Evolutionary conservation across 1,140 invertebrate genomes (phyloP).

Genomic region (Aphis gossypii): DNA sequence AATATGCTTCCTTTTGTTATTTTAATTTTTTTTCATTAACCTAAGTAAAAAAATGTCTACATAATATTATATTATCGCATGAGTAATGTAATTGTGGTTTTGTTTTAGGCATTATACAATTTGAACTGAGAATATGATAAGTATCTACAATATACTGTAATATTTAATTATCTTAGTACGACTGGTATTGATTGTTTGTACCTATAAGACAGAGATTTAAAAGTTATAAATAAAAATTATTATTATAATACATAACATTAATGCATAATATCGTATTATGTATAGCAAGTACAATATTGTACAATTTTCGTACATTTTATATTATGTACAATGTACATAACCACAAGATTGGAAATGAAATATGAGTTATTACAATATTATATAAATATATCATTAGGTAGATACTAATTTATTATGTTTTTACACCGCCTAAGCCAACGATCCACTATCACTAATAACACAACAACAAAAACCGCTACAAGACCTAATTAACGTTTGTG

Average conservation of each 20-base stretch:
- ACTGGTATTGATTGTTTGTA: background rate
- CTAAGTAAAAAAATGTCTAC: background rate
- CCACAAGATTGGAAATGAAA: conserved; percentile 17
- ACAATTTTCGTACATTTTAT: background rate
- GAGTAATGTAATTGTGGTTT: background rate
- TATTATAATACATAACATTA: background rate
- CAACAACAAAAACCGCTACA: background rate
- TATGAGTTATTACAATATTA: background rate
- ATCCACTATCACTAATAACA: background rate
- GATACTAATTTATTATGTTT: background rate
- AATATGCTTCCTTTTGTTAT: background rate
- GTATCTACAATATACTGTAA: background rate
- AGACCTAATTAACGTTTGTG: conserved; percentile 13
- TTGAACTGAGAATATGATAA: background rate
- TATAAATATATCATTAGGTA: background rate
- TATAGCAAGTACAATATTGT: background rate
- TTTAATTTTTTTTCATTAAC: background rate
- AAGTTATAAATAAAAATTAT: background rate
- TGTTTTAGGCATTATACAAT: background rate
- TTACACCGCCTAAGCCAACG: background rate
- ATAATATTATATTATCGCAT: background rate
- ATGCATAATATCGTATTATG: background rate
- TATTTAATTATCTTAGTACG: background rate
- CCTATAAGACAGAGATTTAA: background rate
- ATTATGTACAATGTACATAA: background rate